These are phyloP conservation scores for Lasioglossum baleicum DNA, from an alignment of 1,140 invertebrate genomes.

Conservation along the genomic window DNA sequence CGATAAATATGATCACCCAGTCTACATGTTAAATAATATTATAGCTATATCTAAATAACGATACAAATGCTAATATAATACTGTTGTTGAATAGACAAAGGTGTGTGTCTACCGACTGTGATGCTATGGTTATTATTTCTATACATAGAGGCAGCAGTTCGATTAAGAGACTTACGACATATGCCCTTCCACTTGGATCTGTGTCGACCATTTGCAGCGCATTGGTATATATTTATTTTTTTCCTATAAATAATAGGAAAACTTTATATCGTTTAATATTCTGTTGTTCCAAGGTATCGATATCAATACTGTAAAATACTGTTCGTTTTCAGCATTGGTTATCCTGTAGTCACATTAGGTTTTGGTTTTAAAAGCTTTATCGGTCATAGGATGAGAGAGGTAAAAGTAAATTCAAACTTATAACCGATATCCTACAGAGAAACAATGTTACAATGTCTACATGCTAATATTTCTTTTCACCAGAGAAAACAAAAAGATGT, in stretches of 20 bases:
- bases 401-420: slow-evolving; percentile 80
- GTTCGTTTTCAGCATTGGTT: slow-evolving; percentile 90
- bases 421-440: slow-evolving; percentile 1
- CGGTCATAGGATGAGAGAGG: slow-evolving; percentile 92
- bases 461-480: slow-evolving; percentile 9
- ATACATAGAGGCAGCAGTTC: slow-evolving; percentile 95
- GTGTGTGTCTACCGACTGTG: slow-evolving; percentile 96
- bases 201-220: slow-evolving; percentile 98
- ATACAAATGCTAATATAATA: slow-evolving; percentile 13
- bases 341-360: slow-evolving; percentile 97
- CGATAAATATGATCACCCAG: not conserved
- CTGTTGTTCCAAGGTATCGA: not conserved
- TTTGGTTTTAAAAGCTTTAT: slow-evolving; percentile 98
- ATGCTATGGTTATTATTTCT: slow-evolving; percentile 97
- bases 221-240: slow-evolving; percentile 87
- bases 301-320: slow-evolving; percentile 1
- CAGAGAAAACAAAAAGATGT: slow-evolving; percentile 95
- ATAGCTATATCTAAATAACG: slow-evolving; percentile 8
- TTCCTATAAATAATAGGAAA: slow-evolving; percentile 1
- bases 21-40: slow-evolving; percentile 6
- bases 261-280: not conserved
- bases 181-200: slow-evolving; percentile 95
- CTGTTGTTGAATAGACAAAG: slow-evolving; percentile 86
- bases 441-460: not conserved
- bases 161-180: slow-evolving; percentile 92